Evolutionary conservation across 2,888 invertebrate genomes (phyloP).

Genomic region (Lycaena phlaeas): DNA sequence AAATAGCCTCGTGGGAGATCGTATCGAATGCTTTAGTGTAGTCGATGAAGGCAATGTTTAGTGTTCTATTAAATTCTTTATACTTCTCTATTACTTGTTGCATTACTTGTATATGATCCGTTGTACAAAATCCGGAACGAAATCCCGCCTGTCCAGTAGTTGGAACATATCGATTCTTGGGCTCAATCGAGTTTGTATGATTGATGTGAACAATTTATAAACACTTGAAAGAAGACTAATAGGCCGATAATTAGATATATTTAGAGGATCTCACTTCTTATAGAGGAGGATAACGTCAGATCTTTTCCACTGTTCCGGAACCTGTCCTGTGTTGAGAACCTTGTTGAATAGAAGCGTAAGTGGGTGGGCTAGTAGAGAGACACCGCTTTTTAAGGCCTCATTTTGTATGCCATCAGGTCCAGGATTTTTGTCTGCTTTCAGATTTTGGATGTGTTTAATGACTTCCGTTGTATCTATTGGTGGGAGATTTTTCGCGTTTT

Average conservation of each 20-base stretch:
- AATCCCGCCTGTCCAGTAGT: too few species aligned
- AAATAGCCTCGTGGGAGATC: conserved; percentile 10
- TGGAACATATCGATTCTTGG: conserved; percentile 8
- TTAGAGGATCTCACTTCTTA: conserved; percentile 13
- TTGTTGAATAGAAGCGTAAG: conserved; percentile 12
- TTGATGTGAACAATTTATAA: conserved; percentile 12
- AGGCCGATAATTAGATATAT: too few species aligned
- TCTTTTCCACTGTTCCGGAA: conserved; percentile 8
- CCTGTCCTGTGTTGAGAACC: neutral
- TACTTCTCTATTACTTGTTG: conserved; percentile 10
- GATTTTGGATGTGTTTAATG: conserved; percentile 14
- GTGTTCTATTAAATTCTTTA: conserved; percentile 5
- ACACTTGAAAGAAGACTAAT: conserved; percentile 12
- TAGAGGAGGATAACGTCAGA: conserved; percentile 9
- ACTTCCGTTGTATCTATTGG: conserved; percentile 12
- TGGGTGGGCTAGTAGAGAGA: conserved; percentile 10
- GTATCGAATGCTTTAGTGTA: conserved; percentile 11
- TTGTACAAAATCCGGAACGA: conserved; percentile 7
- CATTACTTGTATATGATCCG: conserved; percentile 10
- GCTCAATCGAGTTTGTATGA: conserved; percentile 5
- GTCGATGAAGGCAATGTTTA: too few species aligned
- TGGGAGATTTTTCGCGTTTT: too few species aligned
- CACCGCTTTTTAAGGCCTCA: conserved; percentile 18
- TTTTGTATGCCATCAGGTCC: conserved; percentile 19
- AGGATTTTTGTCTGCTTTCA: conserved; percentile 19